phyloP scores from a whole-genome alignment of 2,888 invertebrate species.

The Dolomedes plantarius region DNA sequence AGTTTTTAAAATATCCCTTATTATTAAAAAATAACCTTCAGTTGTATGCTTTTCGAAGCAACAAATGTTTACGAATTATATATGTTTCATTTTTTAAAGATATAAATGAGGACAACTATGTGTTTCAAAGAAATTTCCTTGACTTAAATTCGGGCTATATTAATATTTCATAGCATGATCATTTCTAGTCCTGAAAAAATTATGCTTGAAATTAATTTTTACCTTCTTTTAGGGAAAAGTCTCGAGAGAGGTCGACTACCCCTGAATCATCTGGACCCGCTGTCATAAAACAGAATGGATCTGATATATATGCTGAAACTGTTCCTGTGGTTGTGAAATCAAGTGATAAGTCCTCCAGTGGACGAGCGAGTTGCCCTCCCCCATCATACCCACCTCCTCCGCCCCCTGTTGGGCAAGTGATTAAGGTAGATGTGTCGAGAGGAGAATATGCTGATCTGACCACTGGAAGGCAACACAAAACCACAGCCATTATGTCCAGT shows the following conservation, averaged over 20 bases:
- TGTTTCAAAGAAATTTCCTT: too few species aligned
- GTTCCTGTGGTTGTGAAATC: constrained; percentile 71
- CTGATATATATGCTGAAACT: constrained; percentile 72
- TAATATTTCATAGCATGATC: too few species aligned
- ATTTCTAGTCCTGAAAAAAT: too few species aligned
- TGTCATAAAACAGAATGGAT: constrained; percentile 66
- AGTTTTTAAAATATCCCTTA: too few species aligned
- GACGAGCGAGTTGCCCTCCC: constrained; percentile 80
- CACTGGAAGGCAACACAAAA: constrained; percentile 56
- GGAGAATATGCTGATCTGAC: constrained; percentile 71
- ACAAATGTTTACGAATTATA: too few species aligned
- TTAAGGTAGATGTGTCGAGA: constrained; percentile 68
- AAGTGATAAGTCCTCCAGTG: constrained; percentile 40
- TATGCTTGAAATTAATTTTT: too few species aligned
- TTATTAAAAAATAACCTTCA: too few species aligned
- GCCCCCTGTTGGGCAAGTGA: constrained; percentile 78
- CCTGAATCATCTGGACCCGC: constrained; percentile 48
- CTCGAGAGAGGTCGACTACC: constrained; percentile 30
- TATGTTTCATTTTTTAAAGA: too few species aligned
- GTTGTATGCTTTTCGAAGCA: too few species aligned
- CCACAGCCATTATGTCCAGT: constrained; percentile 83
- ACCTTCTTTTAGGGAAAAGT: constrained; percentile 5
- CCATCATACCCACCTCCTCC: constrained; percentile 90
- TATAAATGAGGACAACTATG: too few species aligned
- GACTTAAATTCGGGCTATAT: too few species aligned